Base-by-base conservation (phyloP, 2,888 invertebrate species). In the Lasioglossum leucozonium region DNA sequence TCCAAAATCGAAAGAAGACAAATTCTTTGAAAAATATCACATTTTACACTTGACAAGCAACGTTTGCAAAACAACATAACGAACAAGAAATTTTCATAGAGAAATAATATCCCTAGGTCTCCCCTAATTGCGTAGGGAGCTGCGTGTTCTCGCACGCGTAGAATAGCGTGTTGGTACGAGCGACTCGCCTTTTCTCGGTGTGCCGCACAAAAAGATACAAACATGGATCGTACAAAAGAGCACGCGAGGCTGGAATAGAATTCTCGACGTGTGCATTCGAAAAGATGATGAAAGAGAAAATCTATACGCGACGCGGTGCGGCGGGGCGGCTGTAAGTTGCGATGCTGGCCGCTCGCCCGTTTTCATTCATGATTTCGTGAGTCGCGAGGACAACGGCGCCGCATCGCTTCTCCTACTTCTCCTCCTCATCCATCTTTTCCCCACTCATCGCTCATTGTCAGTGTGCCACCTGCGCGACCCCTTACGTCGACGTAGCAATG, bases 341-440 rank as follows among this genome's bases (percentile, higher is more conserved):
- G 74, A 81, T 82, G 85, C 82, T 87, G 90, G 85, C 86, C 86
- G 79, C 65, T 88, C 84, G 85, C 86, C 89, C 90, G 89, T 90
- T 93, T 93, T 93, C 93, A 93, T 94, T 94, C 94, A 93, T 93
- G 93, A 90, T 93, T 93, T 92, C 90, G 77, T 86, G 85, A 88
- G 86, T 92, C 89, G 77, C 86, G 84, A 88, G 86, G 82, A 76
- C 91, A 89, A 91, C 85, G 83, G 89, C 85, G 90, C 90, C 88
- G 91, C 88, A 88, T 88, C 87, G 71, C 75, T 55, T 65, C 40
- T 30, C 0, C 40, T 78, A 11, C 10, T 42, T 65, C 85, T 30
- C 34, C 62, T 16, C 58, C 26, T 51, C n/a, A 16, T 4, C 65
- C 18, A 16, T 18, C 8, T 16, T 3, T 18, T 65, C 8, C 30